phyloP scores from a whole-genome alignment of 1,140 invertebrate species.

The Drosophila trapezifrons region DNA sequence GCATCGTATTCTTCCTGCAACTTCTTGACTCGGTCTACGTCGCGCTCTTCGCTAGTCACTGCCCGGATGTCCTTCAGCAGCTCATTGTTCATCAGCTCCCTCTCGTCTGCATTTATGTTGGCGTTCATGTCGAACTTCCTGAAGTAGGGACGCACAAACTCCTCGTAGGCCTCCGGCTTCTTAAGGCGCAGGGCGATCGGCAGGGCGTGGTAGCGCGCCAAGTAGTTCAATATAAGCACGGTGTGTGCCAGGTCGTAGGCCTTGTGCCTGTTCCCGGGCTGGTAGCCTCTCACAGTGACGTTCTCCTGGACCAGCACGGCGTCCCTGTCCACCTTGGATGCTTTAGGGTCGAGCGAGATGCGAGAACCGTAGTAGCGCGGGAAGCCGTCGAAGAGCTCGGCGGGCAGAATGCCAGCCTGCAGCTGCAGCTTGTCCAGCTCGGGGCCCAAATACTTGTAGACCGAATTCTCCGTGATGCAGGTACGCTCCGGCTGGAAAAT shows the following conservation, averaged over 20 bases:
- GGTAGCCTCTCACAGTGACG: slow-evolving; percentile 85
- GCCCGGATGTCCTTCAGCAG: slow-evolving; percentile 43
- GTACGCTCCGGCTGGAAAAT: slow-evolving; percentile 86
- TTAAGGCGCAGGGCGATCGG: slow-evolving; percentile 86
- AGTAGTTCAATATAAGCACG: slow-evolving; percentile 83
- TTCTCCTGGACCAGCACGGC: slow-evolving; percentile 87
- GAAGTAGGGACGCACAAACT: slow-evolving; percentile 81
- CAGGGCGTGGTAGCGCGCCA: slow-evolving; percentile 86
- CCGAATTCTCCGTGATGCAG: slow-evolving; percentile 86
- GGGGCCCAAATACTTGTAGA: slow-evolving; percentile 85
- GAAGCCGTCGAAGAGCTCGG: slow-evolving; percentile 84
- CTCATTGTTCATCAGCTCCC: slow-evolving; percentile 30
- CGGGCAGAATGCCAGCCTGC: slow-evolving; percentile 82
- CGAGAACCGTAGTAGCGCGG: slow-evolving; percentile 86
- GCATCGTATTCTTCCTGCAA: slow-evolving; percentile 34
- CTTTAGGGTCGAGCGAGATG: slow-evolving; percentile 83
- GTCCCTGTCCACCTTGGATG: slow-evolving; percentile 85
- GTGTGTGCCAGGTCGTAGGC: slow-evolving; percentile 85
- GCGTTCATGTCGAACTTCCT: slow-evolving; percentile 71
- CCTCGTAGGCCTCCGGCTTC: slow-evolving; percentile 85
- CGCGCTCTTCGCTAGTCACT: slow-evolving; percentile 31
- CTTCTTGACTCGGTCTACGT: slow-evolving; percentile 45
- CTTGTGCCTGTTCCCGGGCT: slow-evolving; percentile 84
- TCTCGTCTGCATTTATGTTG: slow-evolving; percentile 41
- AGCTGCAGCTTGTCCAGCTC: slow-evolving; percentile 85